phyloP scores from a whole-genome alignment of 2,888 invertebrate genomes.

The Scaptomyza cyrtandrae region DNA sequence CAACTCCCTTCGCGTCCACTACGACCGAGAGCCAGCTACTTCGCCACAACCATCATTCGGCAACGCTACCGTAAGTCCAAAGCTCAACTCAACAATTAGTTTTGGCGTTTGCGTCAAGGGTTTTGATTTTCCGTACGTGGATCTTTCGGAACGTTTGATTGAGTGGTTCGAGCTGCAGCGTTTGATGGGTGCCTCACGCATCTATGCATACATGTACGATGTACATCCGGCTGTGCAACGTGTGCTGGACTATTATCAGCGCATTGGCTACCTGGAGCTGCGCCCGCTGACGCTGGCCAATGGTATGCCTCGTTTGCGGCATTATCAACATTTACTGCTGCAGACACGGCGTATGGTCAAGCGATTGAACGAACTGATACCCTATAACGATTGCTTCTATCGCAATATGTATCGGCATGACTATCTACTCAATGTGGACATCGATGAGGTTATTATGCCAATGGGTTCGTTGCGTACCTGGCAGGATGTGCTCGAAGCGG shows the following conservation, averaged over 20 bases:
- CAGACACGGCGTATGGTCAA: conserved; percentile 94
- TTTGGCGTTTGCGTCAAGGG: conserved; percentile 96
- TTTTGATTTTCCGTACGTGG: conserved; percentile 94
- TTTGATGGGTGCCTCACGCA: conserved; percentile 93
- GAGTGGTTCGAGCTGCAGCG: conserved; percentile 96
- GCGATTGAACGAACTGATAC: conserved; percentile 95
- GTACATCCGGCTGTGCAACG: conserved; percentile 94
- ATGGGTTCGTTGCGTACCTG: conserved; percentile 44
- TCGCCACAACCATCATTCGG: background rate
- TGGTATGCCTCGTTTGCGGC: conserved; percentile 93
- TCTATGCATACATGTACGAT: conserved; percentile 93
- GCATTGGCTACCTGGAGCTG: conserved; percentile 87
- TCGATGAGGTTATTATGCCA: conserved; percentile 96
- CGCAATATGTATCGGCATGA: conserved; percentile 94
- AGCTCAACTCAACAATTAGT: background rate
- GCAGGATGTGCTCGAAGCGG: conserved; percentile 85
- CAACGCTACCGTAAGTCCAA: background rate
- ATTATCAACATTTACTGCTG: conserved; percentile 92
- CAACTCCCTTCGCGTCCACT: conserved; percentile 80
- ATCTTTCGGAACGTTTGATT: conserved; percentile 92
- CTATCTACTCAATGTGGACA: conserved; percentile 93
- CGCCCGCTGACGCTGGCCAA: conserved; percentile 92
- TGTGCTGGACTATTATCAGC: conserved; percentile 87
- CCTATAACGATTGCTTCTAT: conserved; percentile 97
- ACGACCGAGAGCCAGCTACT: background rate